Evolutionary conservation across 2,113 vertebrate genomes (phyloP), one percentile per base, ranked within the genome.

Genomic region (Chloebia gouldiae): DNA sequence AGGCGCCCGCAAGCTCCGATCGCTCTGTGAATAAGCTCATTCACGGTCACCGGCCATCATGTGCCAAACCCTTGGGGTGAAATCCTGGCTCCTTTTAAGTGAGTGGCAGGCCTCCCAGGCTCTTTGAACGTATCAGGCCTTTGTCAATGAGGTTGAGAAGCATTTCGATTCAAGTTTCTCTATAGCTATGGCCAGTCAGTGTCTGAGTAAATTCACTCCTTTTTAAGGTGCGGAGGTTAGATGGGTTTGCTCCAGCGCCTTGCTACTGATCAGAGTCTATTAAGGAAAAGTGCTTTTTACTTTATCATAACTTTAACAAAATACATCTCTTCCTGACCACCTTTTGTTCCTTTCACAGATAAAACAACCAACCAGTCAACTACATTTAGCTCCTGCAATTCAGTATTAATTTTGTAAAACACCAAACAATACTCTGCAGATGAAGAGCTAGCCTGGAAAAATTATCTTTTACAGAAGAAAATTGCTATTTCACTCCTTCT

Each of bases 21-120:
- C 0, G 0, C 57, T 81, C 75, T 0, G 0, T 90, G 76, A 96
- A 95, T 90, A 63, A 94, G 40, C 27, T 77, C 93, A 94, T 92
- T 97, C 82, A 92, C 0, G 0, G 71, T 37, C 80, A n/a, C 60
- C 21, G 56, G 44, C 54, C 56, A 28, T 0, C 0, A 37, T 47
- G 75, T 70, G 35, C 87, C 88, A 95, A 84, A 83, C 50, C 27
- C 81, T 73, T 80, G 68, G 87, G 82, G 85, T 64, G 71, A 95
- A 95, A 92, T 47, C 75, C 57, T 95, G 92, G 92, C 92, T 93
- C 35, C 54, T 86, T 27, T 80, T 50, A 64, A 86, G 82, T 17
- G 33, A 64, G 35, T 90, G 90, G 63, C 68, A 90, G 45, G 71
- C 51, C 61, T 96, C 61, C 73, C 57, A 76, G 49, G 15, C 69